Evolutionary conservation across 2,888 invertebrate genomes (phyloP), one percentile per base, ranked within the genome.

Genomic region (Phyllotreta cruciferae): DNA sequence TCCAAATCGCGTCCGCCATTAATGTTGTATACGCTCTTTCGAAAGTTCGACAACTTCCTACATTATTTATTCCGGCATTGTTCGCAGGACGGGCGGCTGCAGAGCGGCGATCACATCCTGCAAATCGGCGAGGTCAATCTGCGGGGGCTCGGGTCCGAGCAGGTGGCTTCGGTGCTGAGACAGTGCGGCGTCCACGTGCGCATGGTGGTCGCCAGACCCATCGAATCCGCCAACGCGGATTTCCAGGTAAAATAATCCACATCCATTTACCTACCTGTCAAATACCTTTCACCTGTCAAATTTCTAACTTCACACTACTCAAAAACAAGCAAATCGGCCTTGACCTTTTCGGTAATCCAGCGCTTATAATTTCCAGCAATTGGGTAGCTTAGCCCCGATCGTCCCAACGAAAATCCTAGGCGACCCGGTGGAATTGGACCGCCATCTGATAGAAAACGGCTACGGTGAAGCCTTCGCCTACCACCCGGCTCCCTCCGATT

Each of bases 31-130:
- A n/a, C n/a, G n/a, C n/a, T n/a, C n/a, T n/a, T n/a, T n/a, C n/a
- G 24, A 24, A 24, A 24, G 24, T 24, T 24, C 24, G 24, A 3
- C 24, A 24, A 24, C 24, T 24, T 24, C 41, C 10, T 1, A 4
- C 10, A 41, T 3, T 41, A n/a, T 41, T 41, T 41, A 9, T n/a
- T n/a, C 14, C 34, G 10, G 10, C 50, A 49, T 14, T 36, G 3
- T 70, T 77, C 80, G 0, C 81, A 96, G 94, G 98, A 99, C 85
- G 94, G 94, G 58, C 88, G 97, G 57, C 86, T 99, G 70, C 95
- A 94, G 81, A 93, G 96, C 81, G 98, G 98, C 6, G 99, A 99
- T 83, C 98, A 99, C 83, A 93, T 99, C 75, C 86, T 99, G 73
- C 98, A 98, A 84, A 94, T 94, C 72, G 93, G 94, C 53, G 93